Conservation (phyloP, 2,113 vertebrate species). For the Pygoscelis antarcticus region DNA sequence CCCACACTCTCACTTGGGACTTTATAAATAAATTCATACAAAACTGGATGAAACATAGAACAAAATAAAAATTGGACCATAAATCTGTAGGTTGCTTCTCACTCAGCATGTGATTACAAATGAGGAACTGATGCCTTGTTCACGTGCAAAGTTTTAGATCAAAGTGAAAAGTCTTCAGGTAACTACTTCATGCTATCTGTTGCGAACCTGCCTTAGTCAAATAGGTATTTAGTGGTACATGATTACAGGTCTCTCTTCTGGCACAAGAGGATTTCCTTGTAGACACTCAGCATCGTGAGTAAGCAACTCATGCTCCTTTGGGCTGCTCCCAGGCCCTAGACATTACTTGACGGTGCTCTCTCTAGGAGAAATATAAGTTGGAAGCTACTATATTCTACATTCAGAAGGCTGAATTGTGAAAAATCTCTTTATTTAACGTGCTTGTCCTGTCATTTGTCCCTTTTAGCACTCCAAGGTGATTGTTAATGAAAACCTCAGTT, state of each 20-base stretch:
- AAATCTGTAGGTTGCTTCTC: neutral
- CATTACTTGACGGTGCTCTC: neutral
- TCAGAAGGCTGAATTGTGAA: neutral
- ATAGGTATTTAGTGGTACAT: neutral
- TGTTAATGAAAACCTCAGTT: neutral
- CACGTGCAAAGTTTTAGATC: neutral
- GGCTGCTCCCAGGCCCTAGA: neutral
- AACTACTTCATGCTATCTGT: neutral
- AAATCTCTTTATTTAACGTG: neutral
- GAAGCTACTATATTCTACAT: neutral
- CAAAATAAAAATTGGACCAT: neutral
- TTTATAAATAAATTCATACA: neutral
- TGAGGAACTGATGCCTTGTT: neutral
- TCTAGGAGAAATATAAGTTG: neutral
- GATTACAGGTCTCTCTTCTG: neutral
- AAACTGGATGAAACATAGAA: neutral
- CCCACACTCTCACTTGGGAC: neutral
- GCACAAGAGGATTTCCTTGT: neutral
- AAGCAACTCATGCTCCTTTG: neutral
- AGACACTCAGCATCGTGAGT: neutral
- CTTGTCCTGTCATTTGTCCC: neutral
- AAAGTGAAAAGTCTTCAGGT: neutral
- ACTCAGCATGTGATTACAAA: neutral
- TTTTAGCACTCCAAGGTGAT: neutral
- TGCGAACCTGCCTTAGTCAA: neutral